Percentiles rank a stretch among this genome's conserved stretches.
Conservation (phyloP, 2,797 vertebrate species). For the Antennarius maculatus region DNA sequence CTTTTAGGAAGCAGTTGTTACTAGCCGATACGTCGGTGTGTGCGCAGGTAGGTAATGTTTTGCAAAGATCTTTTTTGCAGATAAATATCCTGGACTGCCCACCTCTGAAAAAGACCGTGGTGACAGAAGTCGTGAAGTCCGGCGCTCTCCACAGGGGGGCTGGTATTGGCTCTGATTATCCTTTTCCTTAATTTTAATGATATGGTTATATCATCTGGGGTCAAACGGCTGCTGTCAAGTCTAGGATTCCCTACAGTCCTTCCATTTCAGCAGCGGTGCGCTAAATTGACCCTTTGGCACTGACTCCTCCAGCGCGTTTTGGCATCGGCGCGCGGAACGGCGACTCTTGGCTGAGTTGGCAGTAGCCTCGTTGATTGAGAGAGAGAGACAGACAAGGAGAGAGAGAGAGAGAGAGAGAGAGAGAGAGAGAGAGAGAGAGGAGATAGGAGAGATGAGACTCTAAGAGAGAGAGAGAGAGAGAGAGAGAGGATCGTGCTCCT, state of each 20-base stretch:
- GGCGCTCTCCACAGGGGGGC: slow-evolving; percentile 50
- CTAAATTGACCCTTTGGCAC: slow-evolving; percentile 82
- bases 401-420: slow-evolving; percentile 39
- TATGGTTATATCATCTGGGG: slow-evolving; percentile 57
- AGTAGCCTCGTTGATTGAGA: slow-evolving; percentile 71
- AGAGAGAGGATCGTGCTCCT: too few species aligned
- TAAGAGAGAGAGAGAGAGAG: neutral
- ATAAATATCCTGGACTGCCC: slow-evolving; percentile 65
- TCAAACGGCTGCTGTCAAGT: slow-evolving; percentile 56
- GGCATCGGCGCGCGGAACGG: slow-evolving; percentile 88
- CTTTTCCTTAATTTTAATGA: slow-evolving; percentile 42
- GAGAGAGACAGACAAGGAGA: slow-evolving; percentile 53
- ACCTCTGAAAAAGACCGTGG: slow-evolving; percentile 64
- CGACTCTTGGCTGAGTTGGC: slow-evolving; percentile 88
- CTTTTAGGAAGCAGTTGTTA: slow-evolving; percentile 45
- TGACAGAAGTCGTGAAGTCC: slow-evolving; percentile 55
- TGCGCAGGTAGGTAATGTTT: slow-evolving; percentile 37
- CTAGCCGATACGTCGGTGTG: slow-evolving; percentile 21
- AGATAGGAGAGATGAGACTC: slow-evolving; percentile 33
- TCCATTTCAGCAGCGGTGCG: slow-evolving; percentile 73
- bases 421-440: slow-evolving; percentile 73
- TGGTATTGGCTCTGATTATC: slow-evolving; percentile 39
- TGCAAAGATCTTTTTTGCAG: slow-evolving; percentile 45
- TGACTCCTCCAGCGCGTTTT: slow-evolving; percentile 78
- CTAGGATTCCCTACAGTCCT: slow-evolving; percentile 81